Percentiles rank a stretch among this genome's conserved stretches.
Evolutionary conservation across 1,140 invertebrate genomes (phyloP).

Genomic region (Rhagoletis pomonella): DNA sequence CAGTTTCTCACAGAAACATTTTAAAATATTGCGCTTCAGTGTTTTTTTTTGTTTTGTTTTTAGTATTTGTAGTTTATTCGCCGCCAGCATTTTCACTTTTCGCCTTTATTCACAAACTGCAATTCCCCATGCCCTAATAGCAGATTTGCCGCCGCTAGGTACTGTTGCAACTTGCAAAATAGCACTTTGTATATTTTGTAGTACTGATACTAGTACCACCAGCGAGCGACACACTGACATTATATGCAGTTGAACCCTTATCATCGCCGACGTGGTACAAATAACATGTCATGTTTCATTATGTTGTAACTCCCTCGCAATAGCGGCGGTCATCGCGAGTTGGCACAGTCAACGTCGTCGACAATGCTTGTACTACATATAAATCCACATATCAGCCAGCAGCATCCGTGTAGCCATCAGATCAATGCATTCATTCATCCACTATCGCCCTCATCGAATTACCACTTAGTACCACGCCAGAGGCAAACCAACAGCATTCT

Average conservation of each 20-base stretch:
- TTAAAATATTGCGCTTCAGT: too few species aligned
- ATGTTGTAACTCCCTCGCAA: slow-evolving; percentile 56
- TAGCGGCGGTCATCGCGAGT: neutral
- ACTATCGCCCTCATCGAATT: slow-evolving; percentile 48
- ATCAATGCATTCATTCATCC: slow-evolving; percentile 29
- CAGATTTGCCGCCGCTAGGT: neutral
- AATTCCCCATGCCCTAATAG: neutral
- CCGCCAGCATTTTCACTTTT: slow-evolving; percentile 38
- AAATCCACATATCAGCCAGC: too few species aligned
- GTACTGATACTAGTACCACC: neutral
- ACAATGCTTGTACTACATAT: too few species aligned
- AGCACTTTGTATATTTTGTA: slow-evolving; percentile 38
- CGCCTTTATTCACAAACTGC: slow-evolving; percentile 45
- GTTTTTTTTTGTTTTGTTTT: neutral
- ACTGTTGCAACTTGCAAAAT: neutral
- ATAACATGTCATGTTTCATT: slow-evolving; percentile 73
- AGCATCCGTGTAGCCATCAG: neutral
- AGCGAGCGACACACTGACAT: neutral
- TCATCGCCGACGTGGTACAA: slow-evolving; percentile 61
- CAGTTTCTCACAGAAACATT: too few species aligned
- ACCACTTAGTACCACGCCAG: slow-evolving; percentile 50
- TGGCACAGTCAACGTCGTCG: too few species aligned
- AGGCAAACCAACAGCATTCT: neutral
- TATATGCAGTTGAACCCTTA: slow-evolving; percentile 15
- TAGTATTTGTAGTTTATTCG: neutral